Evolutionary conservation across 1,140 invertebrate species (phyloP), one percentile per base, ranked within the genome.

Genomic region (Solenopsis invicta): DNA sequence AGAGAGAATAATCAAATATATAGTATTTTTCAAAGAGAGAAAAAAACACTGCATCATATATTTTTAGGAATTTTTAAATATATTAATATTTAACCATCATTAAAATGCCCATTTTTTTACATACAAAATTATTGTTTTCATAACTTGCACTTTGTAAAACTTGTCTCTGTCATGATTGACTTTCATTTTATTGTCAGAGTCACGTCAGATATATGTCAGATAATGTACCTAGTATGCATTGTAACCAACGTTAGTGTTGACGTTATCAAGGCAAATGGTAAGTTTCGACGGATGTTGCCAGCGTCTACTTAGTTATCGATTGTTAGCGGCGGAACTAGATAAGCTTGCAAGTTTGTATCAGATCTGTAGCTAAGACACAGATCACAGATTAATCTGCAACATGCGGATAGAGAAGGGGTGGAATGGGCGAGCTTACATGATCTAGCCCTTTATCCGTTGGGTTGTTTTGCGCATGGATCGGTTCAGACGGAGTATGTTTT

Each of bases 271-370:
- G 76, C 71, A 75, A 88, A 88, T 71, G 66, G 62, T 72, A 67
- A 86, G 74, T 88, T 86, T 72, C 80, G 67, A 81, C 80, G 75
- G 80, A 84, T 85, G 62, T 71, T 69, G 76, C 56, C 50, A 29
- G 78, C 85, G 71, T 71, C 77, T 88, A 86, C 81, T 90, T 86
- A 77, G 71, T 86, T 86, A 90, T 90, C 88, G 89, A 90, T 90
- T 76, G 89, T 75, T 82, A 88, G 34, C 50, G 54, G 62, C 82
- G 50, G 75, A 81, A 61, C 50, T 59, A 75, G 89, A 85, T 90
- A 64, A 76, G 74, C 21, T 24, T 2, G 52, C 16, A 62, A 76
- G 61, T 69, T 66, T 61, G 56, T 64, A 21, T 54, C 29, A 48
- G 72, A 77, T 56, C 61, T 64, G 41, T 18, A 54, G 54, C 24